Evolutionary conservation across 92 coral and sea anemone genomes (phyloP).

Genomic region (Paramuricea clavata): DNA sequence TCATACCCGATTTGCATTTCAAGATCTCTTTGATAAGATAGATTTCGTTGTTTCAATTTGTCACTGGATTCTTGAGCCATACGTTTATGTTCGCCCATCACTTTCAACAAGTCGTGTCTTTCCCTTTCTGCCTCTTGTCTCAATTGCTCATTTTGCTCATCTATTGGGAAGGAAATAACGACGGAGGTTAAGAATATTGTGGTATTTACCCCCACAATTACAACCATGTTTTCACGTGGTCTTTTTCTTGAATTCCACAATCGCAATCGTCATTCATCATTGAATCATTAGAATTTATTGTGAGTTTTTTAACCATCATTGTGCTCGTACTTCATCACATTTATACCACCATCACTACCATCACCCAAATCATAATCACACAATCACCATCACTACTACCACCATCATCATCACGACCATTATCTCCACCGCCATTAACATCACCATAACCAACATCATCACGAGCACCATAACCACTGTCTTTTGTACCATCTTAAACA

Average conservation of each 20-base stretch:
- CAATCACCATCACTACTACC: not conserved
- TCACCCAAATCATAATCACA: not conserved
- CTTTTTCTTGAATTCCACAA: too few species aligned
- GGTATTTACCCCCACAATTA: not conserved
- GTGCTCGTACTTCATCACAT: too few species aligned
- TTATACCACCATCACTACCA: too few species aligned
- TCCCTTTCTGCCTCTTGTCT: constrained; percentile 82
- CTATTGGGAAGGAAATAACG: not conserved
- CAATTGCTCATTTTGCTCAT: constrained; percentile 79
- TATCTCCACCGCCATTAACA: too few species aligned
- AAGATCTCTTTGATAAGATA: constrained; percentile 80
- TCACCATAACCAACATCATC: too few species aligned
- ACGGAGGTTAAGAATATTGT: not conserved
- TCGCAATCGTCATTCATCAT: not conserved
- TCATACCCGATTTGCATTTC: constrained; percentile 97
- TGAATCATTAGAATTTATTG: too few species aligned
- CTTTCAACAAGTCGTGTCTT: constrained; percentile 76
- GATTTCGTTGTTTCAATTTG: constrained; percentile 79
- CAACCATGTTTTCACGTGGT: not conserved
- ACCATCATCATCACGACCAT: too few species aligned
- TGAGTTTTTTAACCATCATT: too few species aligned
- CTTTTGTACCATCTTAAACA: too few species aligned
- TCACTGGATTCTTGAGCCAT: constrained; percentile 84
- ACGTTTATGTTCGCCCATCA: constrained; percentile 91
- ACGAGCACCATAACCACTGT: too few species aligned